Evolutionary conservation across 2,113 vertebrate genomes (phyloP).

Genomic region (Mormyrus lacerda): DNA sequence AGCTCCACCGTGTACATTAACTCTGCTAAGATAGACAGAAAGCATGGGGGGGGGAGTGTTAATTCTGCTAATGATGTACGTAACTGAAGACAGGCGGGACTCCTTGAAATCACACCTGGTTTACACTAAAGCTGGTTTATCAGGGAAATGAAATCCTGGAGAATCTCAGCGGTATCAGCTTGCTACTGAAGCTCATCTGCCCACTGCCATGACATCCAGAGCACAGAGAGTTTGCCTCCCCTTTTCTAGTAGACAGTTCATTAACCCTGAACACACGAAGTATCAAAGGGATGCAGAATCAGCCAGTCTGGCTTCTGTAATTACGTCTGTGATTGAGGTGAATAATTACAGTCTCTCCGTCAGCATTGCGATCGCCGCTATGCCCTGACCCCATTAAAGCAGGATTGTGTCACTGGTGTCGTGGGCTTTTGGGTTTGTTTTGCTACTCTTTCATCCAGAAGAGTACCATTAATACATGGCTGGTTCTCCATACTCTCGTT

Average conservation of each 20-base stretch:
- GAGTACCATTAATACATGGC: neutral
- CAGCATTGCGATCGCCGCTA: neutral
- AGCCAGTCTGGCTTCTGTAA: neutral
- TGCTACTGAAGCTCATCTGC: neutral
- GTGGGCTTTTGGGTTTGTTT: neutral
- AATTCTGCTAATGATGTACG: neutral
- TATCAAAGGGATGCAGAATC: neutral
- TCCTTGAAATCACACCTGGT: neutral
- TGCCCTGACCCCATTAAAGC: neutral
- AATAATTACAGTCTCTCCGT: neutral
- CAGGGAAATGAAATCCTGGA: neutral
- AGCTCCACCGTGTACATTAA: slow-evolving; percentile 97
- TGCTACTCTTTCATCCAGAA: neutral
- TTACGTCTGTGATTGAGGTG: neutral
- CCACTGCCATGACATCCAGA: neutral
- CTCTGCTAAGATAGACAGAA: slow-evolving; percentile 64
- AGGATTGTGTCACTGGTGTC: neutral
- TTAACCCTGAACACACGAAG: neutral
- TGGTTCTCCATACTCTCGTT: neutral
- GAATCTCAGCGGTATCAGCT: neutral
- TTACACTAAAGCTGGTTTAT: neutral
- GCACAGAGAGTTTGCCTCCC: neutral
- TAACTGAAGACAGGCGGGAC: neutral
- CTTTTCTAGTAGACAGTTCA: neutral
- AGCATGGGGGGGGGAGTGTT: neutral